Evolutionary conservation across 2,113 vertebrate genomes (phyloP), one percentile per base, ranked within the genome.

Genomic region (Plestiodon gilberti): DNA sequence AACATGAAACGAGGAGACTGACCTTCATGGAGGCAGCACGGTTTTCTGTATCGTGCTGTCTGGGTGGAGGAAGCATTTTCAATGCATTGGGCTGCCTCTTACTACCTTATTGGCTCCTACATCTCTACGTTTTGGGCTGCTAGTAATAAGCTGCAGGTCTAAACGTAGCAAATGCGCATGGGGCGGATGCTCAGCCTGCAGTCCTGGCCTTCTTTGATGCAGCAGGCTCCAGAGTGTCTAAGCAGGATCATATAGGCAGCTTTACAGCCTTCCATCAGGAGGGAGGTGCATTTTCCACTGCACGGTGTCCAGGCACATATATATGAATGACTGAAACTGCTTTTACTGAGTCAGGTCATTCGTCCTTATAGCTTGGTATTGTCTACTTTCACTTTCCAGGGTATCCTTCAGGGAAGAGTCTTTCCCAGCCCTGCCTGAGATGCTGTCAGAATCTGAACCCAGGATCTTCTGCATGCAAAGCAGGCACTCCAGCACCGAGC

Each of bases 131-230:
- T 4, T 64, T 52, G 43, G 22, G 86, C 77, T 89, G 86, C 77
- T 89, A 86, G 91, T 71, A 90, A 82, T 90, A 83, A 92, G 61
- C 90, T 91, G 78, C 84, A 83, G n/a, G 90, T 89, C 80, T 81
- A 81, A 85, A 74, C 40, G 52, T 84, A 77, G 61, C 92, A 87
- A 28, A 70, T 48, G 76, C 73, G 69, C 48, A 74, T 73, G 87
- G 76, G 23, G 65, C 83, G 70, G 89, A 73, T 91, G 74, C 81
- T 40, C 28, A n/a, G 40, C 67, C 85, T 70, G 81, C 57, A 87
- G 48, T n/a, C 78, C 83, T 75, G 90, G 85, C 83, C 43, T 33
- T 1, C 57, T 55, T 55, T 43, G 76, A 33, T 20, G 4, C 62
- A 18, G 74, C 40, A 35, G 67, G n/a, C 67, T 35, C 67, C 67